Conservation (phyloP, 2,797 vertebrate genomes). For the Eurystomus glaucurus region DNA sequence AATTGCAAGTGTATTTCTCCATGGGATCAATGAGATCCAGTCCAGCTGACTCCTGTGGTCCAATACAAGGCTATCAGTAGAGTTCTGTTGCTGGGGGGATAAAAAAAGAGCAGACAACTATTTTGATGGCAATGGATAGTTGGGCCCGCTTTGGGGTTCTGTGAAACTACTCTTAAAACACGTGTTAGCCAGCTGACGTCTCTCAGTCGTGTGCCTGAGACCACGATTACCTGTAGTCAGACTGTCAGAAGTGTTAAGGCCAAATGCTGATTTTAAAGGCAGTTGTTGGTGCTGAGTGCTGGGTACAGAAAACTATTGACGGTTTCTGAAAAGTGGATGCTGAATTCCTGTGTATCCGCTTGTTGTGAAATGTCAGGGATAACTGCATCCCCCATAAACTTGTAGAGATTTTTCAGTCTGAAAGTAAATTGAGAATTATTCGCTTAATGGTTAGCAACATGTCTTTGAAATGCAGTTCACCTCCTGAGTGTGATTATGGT, state of each 20-base stretch:
- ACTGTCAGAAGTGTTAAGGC: not conserved
- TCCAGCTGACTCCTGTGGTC: not conserved
- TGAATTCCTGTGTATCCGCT: not conserved
- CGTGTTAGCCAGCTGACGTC: not conserved
- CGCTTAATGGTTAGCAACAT: not conserved
- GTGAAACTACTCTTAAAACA: not conserved
- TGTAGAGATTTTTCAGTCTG: not conserved
- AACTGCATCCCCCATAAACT: not conserved
- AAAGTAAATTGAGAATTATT: not conserved
- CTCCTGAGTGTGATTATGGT: not conserved
- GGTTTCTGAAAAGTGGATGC: not conserved
- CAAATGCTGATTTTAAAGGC: not conserved
- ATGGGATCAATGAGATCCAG: not conserved
- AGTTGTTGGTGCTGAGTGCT: not conserved
- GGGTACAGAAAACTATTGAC: not conserved
- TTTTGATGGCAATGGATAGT: not conserved
- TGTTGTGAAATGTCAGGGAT: not conserved
- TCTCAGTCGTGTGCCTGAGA: not conserved
- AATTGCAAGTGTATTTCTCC: not conserved
- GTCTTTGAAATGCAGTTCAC: not conserved
- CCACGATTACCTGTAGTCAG: not conserved
- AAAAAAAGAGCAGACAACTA: not conserved
- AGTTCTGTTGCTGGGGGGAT: not conserved
- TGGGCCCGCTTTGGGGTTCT: not conserved
- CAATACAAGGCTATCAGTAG: not conserved